Base-by-base conservation (phyloP, 2,113 vertebrate species). In the Vanacampus margaritifer region DNA sequence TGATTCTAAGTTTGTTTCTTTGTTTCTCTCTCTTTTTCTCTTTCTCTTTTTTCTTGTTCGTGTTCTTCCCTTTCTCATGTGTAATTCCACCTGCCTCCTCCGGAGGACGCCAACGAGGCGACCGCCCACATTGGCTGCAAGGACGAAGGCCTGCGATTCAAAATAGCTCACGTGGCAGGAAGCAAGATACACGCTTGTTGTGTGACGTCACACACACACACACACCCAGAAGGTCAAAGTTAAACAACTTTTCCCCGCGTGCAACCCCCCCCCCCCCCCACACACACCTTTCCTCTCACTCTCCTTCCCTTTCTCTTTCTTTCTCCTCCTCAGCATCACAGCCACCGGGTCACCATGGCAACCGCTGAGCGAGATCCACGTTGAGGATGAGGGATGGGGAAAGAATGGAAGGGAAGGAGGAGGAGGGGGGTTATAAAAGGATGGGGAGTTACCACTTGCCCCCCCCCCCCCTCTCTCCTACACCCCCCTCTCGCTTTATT, bases 311-410 rank as follows among this genome's bases (percentile, higher is more conserved):
- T 83, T 83, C 66, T 77, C 79, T 90, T 87, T 90, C 73, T 90
- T 88, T 89, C 72, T 89, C 84, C 82, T 80, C 86, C 67, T 72
- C 88, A 79, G 63, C 78, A 79, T 68, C 83, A 85, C 82, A 86
- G 86, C 88, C 89, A 87, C 81, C 74, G 62, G 74, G 90, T 89
- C 86, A 82, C 82, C 83, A 89, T 91, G 88, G 90, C 89, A 91
- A 93, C 90, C 88, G 65, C 72, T 73, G 84, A 90, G 90, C 90
- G 88, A 43, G 37, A 89, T 87, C 89, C 88, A 80, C 84, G 82
- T 90, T 80, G 84, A 86, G 90, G 87, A 84, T 90, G 91, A 91
- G 91, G 84, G 91, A 90, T 84, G 71, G 71, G 65, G 80, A 67
- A 78, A 64, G 59, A 73, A 79, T 86, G 88, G 57, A 45, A n/a